Evolutionary conservation across 2,113 vertebrate species (phyloP).

Genomic region (Pagrus major): DNA sequence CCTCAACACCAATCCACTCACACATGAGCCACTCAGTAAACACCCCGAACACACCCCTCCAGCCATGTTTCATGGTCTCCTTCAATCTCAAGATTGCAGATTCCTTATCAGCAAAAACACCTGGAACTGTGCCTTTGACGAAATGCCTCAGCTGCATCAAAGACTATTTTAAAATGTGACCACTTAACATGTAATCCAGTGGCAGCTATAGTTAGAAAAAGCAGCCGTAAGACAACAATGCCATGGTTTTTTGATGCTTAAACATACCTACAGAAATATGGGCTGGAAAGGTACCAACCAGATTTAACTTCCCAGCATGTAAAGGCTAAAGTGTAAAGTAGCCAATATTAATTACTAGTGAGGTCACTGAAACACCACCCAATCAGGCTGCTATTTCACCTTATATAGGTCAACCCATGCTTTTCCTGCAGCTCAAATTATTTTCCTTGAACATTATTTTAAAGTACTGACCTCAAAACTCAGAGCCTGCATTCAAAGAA

Average conservation of each 20-base stretch:
- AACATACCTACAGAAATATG: conserved; percentile 8
- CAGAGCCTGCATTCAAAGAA: neutral
- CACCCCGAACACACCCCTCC: conserved; percentile 28
- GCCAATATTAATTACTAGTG: neutral
- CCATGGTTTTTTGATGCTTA: neutral
- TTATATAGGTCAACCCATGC: neutral
- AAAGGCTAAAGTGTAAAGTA: neutral
- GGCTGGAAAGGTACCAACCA: neutral
- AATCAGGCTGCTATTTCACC: neutral
- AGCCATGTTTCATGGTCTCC: conserved; percentile 44
- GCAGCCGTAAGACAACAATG: conserved; percentile 2
- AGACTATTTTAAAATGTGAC: neutral
- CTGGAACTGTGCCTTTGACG: conserved; percentile 37
- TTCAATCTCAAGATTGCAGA: conserved; percentile 54
- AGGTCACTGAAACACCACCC: neutral
- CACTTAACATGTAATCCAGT: conserved; percentile 11
- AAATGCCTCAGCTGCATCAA: conserved; percentile 27
- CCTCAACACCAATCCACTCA: neutral
- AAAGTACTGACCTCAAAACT: conserved; percentile 16
- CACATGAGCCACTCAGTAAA: conserved; percentile 38
- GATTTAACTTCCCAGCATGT: neutral
- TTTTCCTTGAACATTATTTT: conserved; percentile 11
- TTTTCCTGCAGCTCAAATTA: neutral
- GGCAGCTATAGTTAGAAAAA: conserved; percentile 22
- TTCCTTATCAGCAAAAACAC: conserved; percentile 62